Evolutionary conservation across 2,113 vertebrate genomes (phyloP).

Genomic region (Siniperca knerii): DNA sequence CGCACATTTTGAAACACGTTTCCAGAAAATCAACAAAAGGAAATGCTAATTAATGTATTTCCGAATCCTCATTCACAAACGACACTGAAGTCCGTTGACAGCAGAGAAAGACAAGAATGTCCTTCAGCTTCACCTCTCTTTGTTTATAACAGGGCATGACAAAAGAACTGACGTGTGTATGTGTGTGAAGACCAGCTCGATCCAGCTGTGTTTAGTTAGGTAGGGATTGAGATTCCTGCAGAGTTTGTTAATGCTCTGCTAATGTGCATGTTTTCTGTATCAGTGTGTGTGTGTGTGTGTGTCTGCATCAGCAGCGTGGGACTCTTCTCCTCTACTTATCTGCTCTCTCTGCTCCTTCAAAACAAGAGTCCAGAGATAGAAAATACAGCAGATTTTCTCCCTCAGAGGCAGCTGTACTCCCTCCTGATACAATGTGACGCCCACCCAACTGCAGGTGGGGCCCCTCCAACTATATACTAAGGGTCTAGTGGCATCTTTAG

Average conservation of each 20-base stretch:
- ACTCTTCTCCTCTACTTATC: conserved; percentile 26
- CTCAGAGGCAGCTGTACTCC: neutral
- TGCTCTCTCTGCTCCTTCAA: conserved; percentile 28
- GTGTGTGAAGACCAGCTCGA: conserved; percentile 4
- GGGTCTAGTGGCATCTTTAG: neutral
- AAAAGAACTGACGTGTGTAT: neutral
- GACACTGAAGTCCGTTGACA: neutral
- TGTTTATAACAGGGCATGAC: neutral
- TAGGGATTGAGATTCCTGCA: conserved; percentile 26
- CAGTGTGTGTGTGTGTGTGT: conserved; percentile 8
- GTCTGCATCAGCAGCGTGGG: conserved; percentile 11
- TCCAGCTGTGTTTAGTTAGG: conserved; percentile 74
- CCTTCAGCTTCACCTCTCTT: neutral
- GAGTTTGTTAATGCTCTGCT: conserved; percentile 35
- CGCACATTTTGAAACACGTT: too few species aligned
- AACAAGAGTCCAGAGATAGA: conserved; percentile 8
- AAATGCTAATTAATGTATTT: too few species aligned
- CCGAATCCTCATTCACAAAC: neutral
- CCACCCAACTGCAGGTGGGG: conserved; percentile 9
- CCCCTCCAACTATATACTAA: neutral
- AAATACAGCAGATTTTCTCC: neutral
- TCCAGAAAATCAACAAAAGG: too few species aligned
- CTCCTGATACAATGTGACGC: conserved; percentile 29
- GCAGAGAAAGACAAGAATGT: conserved; percentile 3
- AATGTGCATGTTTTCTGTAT: conserved; percentile 37